Conservation (phyloP, 1,140 invertebrate genomes). For the Psix sp. region DNA sequence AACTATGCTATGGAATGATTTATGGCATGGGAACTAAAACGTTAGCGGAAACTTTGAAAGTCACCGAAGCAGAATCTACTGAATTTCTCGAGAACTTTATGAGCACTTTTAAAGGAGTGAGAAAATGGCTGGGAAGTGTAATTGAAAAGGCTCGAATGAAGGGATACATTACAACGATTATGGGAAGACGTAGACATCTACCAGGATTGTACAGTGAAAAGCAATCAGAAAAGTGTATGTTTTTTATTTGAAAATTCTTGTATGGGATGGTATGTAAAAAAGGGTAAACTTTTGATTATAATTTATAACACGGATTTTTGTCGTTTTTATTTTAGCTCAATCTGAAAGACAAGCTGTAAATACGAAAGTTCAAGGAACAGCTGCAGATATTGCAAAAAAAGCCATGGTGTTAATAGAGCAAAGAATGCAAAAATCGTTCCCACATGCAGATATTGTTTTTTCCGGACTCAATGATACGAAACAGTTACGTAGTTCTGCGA, state of each 20-base stretch:
- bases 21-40: slow-evolving; percentile 96
- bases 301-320: no score
- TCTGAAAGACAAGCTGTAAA: slow-evolving; percentile 98
- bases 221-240: slow-evolving; percentile 79
- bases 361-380: slow-evolving; percentile 96
- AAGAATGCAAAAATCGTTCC: slow-evolving; percentile 72
- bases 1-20: slow-evolving; percentile 97
- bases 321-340: slow-evolving; percentile 80
- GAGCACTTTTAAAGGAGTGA: slow-evolving; percentile 85
- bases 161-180: slow-evolving; percentile 91
- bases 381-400: slow-evolving; percentile 94
- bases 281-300: no score
- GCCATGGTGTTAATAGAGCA: slow-evolving; percentile 90
- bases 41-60: slow-evolving; percentile 87
- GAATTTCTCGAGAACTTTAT: slow-evolving; percentile 91
- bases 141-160: slow-evolving; percentile 83
- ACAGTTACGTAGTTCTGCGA: slow-evolving; percentile 67
- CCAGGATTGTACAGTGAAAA: slow-evolving; percentile 85
- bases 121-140: slow-evolving; percentile 82
- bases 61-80: slow-evolving; percentile 88
- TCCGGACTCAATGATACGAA: slow-evolving; percentile 52
- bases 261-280: background rate
- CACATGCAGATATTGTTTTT: slow-evolving; percentile 66
- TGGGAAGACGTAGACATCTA: slow-evolving; percentile 87
- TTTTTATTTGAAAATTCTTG: slow-evolving; percentile 41